A percentile compares a stretch with the other conserved stretches of the same genome.
Evolutionary conservation across 2,113 vertebrate genomes (phyloP).

Genomic region (Ictalurus furcatus): DNA sequence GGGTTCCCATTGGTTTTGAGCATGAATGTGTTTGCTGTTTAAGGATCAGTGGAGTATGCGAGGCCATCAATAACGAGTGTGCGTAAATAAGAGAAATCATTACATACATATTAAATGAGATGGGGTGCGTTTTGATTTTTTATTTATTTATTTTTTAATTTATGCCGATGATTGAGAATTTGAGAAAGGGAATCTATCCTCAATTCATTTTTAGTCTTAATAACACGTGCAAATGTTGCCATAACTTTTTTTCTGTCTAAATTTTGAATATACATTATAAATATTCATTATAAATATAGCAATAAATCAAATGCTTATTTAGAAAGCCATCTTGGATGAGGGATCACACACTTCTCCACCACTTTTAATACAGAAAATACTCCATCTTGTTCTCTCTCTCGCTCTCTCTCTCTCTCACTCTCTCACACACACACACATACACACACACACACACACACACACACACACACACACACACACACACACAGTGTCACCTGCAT

Average conservation of each 20-base stretch:
- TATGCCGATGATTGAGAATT: not conserved
- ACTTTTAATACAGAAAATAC: slow-evolving; percentile 18
- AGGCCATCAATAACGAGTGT: not conserved
- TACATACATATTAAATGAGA: not conserved
- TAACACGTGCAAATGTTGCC: not conserved
- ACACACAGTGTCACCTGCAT: slow-evolving; percentile 32
- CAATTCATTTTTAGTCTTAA: not conserved
- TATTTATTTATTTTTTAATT: not conserved
- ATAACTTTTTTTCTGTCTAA: not conserved
- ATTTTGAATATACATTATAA: not conserved
- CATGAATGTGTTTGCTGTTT: not conserved
- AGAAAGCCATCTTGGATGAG: not conserved
- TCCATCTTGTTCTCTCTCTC: not conserved
- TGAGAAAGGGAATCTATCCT: not conserved
- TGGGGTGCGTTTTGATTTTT: not conserved
- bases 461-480: slow-evolving; percentile 20
- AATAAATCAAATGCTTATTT: not conserved
- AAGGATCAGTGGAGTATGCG: not conserved
- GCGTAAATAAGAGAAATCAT: not conserved
- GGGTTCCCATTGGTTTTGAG: not conserved
- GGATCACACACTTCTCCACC: not conserved
- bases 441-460: not conserved
- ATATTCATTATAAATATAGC: not conserved
- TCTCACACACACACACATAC: not conserved
- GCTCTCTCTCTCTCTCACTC: not conserved